phyloP scores from a whole-genome alignment of 1,140 invertebrate species.

The Diprion similis region DNA sequence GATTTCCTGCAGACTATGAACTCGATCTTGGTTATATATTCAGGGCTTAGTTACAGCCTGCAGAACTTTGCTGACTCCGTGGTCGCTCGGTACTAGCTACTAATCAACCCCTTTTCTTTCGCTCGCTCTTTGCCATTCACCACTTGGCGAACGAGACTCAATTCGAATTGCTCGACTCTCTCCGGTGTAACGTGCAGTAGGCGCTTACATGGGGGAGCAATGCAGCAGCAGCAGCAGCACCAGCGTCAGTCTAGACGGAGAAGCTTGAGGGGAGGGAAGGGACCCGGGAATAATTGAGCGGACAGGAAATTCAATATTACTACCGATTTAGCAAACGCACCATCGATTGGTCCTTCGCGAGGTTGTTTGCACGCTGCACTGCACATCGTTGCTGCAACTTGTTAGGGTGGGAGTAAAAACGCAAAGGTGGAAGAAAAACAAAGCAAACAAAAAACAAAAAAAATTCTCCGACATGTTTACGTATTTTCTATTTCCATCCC shows the following conservation, averaged over 20 bases:
- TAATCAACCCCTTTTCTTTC: not conserved
- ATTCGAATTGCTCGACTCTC: not conserved
- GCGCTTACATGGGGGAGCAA: not conserved
- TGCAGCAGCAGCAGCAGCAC: too few species aligned
- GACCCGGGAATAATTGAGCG: slow-evolving; percentile 21
- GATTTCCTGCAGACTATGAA: too few species aligned
- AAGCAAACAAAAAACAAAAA: not conserved
- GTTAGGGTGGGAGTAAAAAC: too few species aligned
- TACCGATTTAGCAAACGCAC: slow-evolving; percentile 10
- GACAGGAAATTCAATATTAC: slow-evolving; percentile 28
- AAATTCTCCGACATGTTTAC: too few species aligned
- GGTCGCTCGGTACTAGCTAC: not conserved
- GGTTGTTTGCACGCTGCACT: too few species aligned
- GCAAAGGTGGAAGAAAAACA: not conserved
- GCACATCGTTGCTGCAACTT: too few species aligned
- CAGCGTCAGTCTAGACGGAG: not conserved
- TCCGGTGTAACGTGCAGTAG: not conserved
- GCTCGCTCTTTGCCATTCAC: not conserved
- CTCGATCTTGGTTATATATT: too few species aligned
- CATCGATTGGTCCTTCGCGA: not conserved
- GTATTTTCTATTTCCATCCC: not conserved
- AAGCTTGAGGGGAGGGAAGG: slow-evolving; percentile 28
- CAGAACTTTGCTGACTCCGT: not conserved
- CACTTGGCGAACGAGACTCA: not conserved
- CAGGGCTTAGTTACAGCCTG: too few species aligned